Percentiles rank a stretch among this genome's conserved stretches.
Conservation (phyloP, 2,797 vertebrate species). For the Sparus aurata region DNA sequence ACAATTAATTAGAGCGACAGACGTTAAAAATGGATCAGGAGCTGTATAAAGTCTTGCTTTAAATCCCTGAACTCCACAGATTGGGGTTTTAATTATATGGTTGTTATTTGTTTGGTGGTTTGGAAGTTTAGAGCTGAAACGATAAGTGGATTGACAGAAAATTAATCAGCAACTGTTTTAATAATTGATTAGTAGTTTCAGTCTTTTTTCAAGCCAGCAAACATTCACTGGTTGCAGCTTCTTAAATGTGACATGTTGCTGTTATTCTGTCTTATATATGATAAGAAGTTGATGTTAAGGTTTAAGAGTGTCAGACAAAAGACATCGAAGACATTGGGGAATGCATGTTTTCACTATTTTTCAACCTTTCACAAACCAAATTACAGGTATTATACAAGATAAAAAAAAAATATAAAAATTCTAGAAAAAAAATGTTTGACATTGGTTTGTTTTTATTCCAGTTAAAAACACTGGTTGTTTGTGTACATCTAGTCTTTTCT, state of each 20-base stretch:
- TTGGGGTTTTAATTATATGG: constrained; percentile 34
- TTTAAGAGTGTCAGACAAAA: not conserved
- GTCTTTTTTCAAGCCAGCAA: not conserved
- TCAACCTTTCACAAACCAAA: too few species aligned
- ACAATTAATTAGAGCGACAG: constrained; percentile 73
- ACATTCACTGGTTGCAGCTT: not conserved
- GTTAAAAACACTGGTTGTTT: constrained; percentile 7
- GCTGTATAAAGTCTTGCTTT: constrained; percentile 32
- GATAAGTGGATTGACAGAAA: not conserved
- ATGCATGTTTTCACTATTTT: not conserved
- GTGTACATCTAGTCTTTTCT: constrained; percentile 17
- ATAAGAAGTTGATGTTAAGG: not conserved
- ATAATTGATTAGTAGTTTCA: not conserved
- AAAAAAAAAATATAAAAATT: not conserved
- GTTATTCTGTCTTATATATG: not conserved
- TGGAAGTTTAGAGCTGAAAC: not conserved
- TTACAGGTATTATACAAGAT: not conserved
- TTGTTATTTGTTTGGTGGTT: constrained; percentile 14
- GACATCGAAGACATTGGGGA: not conserved
- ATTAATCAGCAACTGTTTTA: not conserved
- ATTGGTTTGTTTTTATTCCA: constrained; percentile 4
- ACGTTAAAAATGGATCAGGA: constrained; percentile 70
- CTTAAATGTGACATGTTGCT: not conserved
- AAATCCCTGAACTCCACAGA: constrained; percentile 6
- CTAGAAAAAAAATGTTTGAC: too few species aligned